Evolutionary conservation across 2,888 invertebrate genomes (phyloP), one percentile per base, ranked within the genome.

Genomic region (Lochmaea crataegi): DNA sequence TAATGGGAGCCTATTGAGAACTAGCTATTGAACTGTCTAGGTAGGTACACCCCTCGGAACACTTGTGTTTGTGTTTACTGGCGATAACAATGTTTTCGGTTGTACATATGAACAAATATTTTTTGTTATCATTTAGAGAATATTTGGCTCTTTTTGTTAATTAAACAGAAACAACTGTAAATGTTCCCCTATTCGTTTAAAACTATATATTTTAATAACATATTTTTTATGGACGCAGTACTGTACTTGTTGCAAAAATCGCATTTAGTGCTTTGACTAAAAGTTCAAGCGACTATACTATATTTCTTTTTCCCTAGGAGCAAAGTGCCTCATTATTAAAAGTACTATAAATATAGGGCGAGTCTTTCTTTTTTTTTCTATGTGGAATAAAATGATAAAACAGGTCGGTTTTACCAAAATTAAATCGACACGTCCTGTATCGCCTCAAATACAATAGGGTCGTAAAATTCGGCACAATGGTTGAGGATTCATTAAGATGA

Each of bases 61-160:
- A 69, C 53, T 63, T 61, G 41, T 69, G 63, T 69, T 69, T 69
- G 41, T 69, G 56, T 69, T 69, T 69, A 63, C 63, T 69, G 32
- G 41, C 48, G 69, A 69, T 69, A 69, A 69, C 69, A 69, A 12
- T 63, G 69, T 53, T 53, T 63, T 69, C 16, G 18, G 56, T 63
- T 14, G 53, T 63, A 53, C 69, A 69, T 69, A 63, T 69, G 69
- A 69, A 63, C 69, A 69, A 69, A 69, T 60, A 63, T 69, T 69
- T 53, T 48, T 32, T 58, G 53, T 53, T 53, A 53, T 53, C 53
- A 53, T 18, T 53, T 53, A 10, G 53, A 18, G 16, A 48, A 53
- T 18, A 10, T 53, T 10, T 10, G 16, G 18, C 18, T 10, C 2
- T 53, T 53, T 53, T 10, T 53, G 53, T 53, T 53, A 53, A 48